These are phyloP conservation scores for Gibbula magus DNA, from an alignment of 2,888 invertebrate species.

Conservation along the genomic window DNA sequence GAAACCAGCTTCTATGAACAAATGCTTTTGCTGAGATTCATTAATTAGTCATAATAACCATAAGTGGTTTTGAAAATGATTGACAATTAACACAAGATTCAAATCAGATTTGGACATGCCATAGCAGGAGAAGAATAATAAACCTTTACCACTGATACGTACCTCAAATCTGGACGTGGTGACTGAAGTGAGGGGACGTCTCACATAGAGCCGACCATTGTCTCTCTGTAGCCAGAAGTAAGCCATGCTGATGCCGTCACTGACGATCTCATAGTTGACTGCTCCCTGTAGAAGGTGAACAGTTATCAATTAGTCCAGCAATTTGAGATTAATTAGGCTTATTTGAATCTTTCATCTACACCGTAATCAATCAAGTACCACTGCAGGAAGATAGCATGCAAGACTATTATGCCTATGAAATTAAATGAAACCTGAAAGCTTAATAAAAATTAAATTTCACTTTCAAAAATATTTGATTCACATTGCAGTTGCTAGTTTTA, in stretches of 20 bases:
- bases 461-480: no score
- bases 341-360: neutral
- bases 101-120: no score
- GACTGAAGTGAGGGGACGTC: slow-evolving; percentile 47
- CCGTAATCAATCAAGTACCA: no score
- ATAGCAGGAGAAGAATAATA: no score
- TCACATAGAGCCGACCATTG: slow-evolving; percentile 55
- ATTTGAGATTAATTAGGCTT: neutral
- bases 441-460: no score
- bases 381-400: no score
- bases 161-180: slow-evolving; percentile 42
- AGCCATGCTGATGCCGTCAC: slow-evolving; percentile 50
- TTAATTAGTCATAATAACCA: neutral
- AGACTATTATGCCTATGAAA: no score
- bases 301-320: neutral
- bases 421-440: no score
- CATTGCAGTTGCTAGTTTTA: no score
- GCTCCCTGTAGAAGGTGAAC: slow-evolving; percentile 48
- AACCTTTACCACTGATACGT: neutral
- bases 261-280: slow-evolving; percentile 53
- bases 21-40: neutral
- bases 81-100: neutral
- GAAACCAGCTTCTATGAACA: neutral
- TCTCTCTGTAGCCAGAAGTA: slow-evolving; percentile 64
- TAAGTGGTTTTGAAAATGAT: neutral